phyloP scores from a whole-genome alignment of 2,888 invertebrate species.

The Autographa pulchrina region DNA sequence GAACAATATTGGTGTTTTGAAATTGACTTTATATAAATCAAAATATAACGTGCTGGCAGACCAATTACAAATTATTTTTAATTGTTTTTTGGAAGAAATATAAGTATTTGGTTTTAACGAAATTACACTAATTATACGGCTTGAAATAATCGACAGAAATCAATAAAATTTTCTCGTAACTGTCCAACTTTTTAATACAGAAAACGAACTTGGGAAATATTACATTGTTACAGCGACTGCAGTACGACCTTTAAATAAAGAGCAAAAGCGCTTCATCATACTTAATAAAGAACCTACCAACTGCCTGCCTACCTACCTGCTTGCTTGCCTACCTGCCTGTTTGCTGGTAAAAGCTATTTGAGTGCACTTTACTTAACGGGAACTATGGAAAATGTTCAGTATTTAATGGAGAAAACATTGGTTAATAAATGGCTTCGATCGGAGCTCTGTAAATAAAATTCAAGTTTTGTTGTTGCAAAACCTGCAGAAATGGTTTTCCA shows the following conservation, averaged over 20 bases:
- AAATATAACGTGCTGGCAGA: no score
- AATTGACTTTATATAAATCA: background rate
- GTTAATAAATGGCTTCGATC: conserved; percentile 5
- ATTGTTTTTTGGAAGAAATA: no score
- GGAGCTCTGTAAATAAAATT: background rate
- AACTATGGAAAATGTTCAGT: conserved; percentile 32
- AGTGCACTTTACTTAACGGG: conserved; percentile 32
- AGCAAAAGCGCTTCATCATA: background rate
- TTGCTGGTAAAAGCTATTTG: conserved; percentile 43
- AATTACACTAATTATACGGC: no score
- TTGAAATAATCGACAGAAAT: no score
- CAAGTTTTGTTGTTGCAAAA: background rate
- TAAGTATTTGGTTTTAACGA: no score
- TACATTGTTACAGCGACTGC: background rate
- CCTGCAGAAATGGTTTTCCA: background rate
- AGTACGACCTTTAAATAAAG: background rate
- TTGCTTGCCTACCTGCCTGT: background rate
- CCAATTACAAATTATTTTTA: no score
- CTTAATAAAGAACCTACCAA: conserved; percentile 42
- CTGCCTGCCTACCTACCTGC: background rate
- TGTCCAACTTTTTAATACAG: no score
- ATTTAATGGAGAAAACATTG: conserved; percentile 39
- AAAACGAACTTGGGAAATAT: no score
- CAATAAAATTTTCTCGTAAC: no score
- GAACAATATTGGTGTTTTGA: background rate